A percentile compares a stretch with the other conserved stretches of the same genome.
Evolutionary conservation across 2,113 vertebrate genomes (phyloP).

Genomic region (Procavia capensis): DNA sequence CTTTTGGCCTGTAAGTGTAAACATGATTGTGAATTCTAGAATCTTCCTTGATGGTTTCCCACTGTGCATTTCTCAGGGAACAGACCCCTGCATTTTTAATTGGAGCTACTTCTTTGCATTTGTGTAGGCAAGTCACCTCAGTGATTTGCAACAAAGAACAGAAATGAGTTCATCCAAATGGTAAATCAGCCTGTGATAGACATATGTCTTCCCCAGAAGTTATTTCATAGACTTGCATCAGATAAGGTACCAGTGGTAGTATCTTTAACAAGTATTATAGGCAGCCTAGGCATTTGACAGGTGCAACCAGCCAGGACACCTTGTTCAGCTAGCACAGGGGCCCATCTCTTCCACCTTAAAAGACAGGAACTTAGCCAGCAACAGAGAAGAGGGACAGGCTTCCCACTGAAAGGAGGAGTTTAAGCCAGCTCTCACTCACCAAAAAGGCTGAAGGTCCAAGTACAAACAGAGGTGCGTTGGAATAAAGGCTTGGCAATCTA

Average conservation of each 20-base stretch:
- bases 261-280: not conserved
- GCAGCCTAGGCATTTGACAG: not conserved
- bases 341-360: not conserved
- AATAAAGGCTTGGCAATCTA: not conserved
- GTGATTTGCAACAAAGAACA: slow-evolving; percentile 33
- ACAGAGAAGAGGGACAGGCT: not conserved
- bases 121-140: slow-evolving; percentile 52
- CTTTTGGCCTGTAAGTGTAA: not conserved
- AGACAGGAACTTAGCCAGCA: not conserved
- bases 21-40: slow-evolving; percentile 32
- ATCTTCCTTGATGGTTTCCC: slow-evolving; percentile 22
- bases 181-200: slow-evolving; percentile 58
- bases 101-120: slow-evolving; percentile 45
- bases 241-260: not conserved
- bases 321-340: not conserved
- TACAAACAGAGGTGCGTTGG: not conserved
- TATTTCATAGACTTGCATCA: slow-evolving; percentile 26
- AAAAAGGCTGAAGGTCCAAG: not conserved
- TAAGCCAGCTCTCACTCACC: not conserved
- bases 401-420: not conserved
- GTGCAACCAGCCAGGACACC: not conserved
- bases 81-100: slow-evolving; percentile 42
- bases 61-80: slow-evolving; percentile 58
- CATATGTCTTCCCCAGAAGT: not conserved
- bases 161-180: slow-evolving; percentile 63